Evolutionary conservation across 2,797 vertebrate genomes (phyloP), one percentile per base, ranked within the genome.

Genomic region (Tinamus major): DNA sequence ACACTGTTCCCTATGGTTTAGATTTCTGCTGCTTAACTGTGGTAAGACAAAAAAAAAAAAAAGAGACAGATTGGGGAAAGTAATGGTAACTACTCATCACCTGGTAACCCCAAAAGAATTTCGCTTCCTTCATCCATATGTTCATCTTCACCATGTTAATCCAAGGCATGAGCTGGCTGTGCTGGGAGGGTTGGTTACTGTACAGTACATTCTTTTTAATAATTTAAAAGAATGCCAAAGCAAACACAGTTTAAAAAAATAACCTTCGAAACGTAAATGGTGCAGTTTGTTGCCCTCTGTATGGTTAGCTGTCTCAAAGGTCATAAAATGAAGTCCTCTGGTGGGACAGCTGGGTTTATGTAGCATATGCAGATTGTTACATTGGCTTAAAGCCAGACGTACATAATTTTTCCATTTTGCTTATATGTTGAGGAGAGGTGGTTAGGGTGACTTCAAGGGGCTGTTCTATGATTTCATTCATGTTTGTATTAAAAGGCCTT

Each of bases 311-410:
- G 83, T 93, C 95, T 95, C 53, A 37, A 83, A 95, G 96, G 97
- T 96, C 96, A 83, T 96, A 93, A 97, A 97, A 94, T 10, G 5
- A 87, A 72, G 90, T 97, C 78, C 87, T 97, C 91, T 20, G 20
- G 88, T 72, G 84, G 83, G 89, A 95, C 96, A 97, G 94, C 94
- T 96, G 97, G 88, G 92, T 97, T 98, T 97, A 94, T 95, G 96
- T 93, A 96, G 89, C 77, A 39, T 96, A 96, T 95, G 71, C 91
- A 95, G 91, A 94, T 94, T 96, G 95, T 96, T 97, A 75, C 89
- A 94, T 94, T 97, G 98, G 96, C 94, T 59, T 70, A 26, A 77
- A 90, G 91, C 96, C 97, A 97, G 41, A 80, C 92, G 89, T 92
- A 89, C 96, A 91, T 95, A 62, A 42, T 95, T 97, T 98, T 97